These are phyloP conservation scores for Pampusana beccarii DNA, from an alignment of 2,113 vertebrate genomes.

Conservation along the genomic window DNA sequence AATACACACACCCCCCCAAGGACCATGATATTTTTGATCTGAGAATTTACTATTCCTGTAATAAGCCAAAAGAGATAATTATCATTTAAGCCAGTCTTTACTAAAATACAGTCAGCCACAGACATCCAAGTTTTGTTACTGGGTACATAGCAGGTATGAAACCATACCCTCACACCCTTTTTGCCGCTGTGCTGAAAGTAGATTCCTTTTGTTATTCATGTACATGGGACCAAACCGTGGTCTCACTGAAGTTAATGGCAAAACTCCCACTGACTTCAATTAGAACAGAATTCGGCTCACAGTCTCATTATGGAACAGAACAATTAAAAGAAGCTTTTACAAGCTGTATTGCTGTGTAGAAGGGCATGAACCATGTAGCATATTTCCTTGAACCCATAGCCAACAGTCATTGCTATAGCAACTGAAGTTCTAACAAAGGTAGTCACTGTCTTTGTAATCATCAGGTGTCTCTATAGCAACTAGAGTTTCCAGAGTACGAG, in stretches of 20 bases:
- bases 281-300: conserved; percentile 38
- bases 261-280: conserved; percentile 55
- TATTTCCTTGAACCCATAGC: conserved; percentile 68
- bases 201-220: background rate
- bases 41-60: background rate
- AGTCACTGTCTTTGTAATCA: conserved; percentile 69
- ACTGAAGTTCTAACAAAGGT: conserved; percentile 72
- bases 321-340: conserved; percentile 53
- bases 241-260: conserved; percentile 31
- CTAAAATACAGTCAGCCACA: background rate
- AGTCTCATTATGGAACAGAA: conserved; percentile 18
- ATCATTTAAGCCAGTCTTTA: background rate
- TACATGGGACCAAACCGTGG: background rate
- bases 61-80: background rate
- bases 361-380: conserved; percentile 48
- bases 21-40: background rate
- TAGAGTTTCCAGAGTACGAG: conserved; percentile 70
- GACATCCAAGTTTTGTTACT: background rate
- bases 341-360: conserved; percentile 38
- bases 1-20: background rate
- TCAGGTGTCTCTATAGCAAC: conserved; percentile 82
- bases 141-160: background rate
- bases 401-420: conserved; percentile 78
- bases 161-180: background rate
- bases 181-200: background rate